phyloP scores from a whole-genome alignment of 2,888 invertebrate genomes.

The Halocaridina rubra region DNA sequence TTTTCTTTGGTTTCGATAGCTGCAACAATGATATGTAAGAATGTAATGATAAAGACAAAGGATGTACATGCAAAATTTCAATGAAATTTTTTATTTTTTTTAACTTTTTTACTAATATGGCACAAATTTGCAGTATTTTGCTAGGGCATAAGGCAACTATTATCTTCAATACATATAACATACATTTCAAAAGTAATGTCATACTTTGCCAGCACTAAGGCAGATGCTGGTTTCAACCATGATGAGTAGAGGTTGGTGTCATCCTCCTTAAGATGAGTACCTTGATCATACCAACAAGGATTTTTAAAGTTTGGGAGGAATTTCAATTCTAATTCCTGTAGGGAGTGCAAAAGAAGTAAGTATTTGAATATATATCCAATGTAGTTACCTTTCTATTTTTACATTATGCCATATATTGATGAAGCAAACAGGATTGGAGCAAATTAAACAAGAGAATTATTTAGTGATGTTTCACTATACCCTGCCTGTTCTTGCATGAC shows the following conservation, averaged over 20 bases:
- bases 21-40: not conserved
- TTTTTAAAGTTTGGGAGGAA: conserved; percentile 48
- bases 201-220: not conserved
- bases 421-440: too few relatives aligned
- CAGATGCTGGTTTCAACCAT: not conserved
- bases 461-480: too few relatives aligned
- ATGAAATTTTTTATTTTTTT: not conserved
- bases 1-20: conserved; percentile 37
- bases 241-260: not conserved
- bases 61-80: not conserved
- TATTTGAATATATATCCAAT: too few relatives aligned
- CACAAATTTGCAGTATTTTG: not conserved
- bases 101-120: not conserved
- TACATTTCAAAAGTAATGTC: too few relatives aligned
- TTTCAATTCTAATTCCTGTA: conserved; percentile 11
- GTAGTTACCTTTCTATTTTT: too few relatives aligned
- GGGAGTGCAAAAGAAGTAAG: too few relatives aligned
- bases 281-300: conserved; percentile 34
- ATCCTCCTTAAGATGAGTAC: not conserved
- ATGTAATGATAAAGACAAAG: not conserved
- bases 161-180: too few relatives aligned
- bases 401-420: too few relatives aligned
- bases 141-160: too few relatives aligned
- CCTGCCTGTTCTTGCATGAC: too few relatives aligned
- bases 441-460: too few relatives aligned